A percentile compares a stretch with the other conserved stretches of the same genome.
Conservation (phyloP, 2,113 vertebrate genomes). For the Hepsetus odoe region DNA sequence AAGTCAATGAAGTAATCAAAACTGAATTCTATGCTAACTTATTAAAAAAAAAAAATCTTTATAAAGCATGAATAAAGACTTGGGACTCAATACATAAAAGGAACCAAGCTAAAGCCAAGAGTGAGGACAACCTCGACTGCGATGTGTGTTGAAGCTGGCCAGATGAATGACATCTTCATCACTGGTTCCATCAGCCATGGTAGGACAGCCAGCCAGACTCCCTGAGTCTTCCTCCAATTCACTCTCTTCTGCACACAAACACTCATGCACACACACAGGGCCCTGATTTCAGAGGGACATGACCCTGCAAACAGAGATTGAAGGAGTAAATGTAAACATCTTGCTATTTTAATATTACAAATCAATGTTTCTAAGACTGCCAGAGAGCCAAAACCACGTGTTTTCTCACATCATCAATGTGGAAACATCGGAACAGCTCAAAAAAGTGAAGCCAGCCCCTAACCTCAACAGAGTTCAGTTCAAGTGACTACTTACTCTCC, state of each 20-base stretch:
- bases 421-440: no score
- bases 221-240: conserved; percentile 59
- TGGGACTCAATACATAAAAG: not conserved
- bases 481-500: no score
- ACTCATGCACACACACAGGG: conserved; percentile 55
- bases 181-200: conserved; percentile 86
- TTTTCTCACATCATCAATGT: no score
- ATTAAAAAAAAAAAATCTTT: no score
- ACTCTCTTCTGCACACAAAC: conserved; percentile 59
- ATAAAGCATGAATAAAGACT: not conserved
- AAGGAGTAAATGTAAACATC: not conserved
- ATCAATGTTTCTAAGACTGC: not conserved
- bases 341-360: not conserved
- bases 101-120: not conserved
- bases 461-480: no score
- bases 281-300: conserved; percentile 43
- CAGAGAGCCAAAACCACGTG: no score
- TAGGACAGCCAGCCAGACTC: conserved; percentile 57
- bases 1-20: not conserved
- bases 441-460: no score
- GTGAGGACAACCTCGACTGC: conserved; percentile 79
- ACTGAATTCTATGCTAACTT: no score
- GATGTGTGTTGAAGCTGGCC: conserved; percentile 84
- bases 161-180: conserved; percentile 87
- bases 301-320: not conserved